phyloP scores from a whole-genome alignment of 2,113 vertebrate species.

The Herpetotheres cachinnans region DNA sequence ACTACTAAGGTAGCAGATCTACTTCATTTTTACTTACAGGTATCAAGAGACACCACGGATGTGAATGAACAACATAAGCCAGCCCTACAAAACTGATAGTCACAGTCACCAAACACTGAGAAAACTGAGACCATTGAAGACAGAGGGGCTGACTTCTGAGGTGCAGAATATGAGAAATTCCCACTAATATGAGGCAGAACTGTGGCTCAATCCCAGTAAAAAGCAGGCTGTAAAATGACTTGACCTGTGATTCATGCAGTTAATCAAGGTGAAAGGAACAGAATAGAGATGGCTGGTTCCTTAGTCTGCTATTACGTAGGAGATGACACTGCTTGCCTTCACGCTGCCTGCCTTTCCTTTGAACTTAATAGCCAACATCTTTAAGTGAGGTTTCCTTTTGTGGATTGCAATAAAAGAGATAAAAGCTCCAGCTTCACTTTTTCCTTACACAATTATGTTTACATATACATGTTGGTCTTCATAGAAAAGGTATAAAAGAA shows the following conservation, averaged over 20 bases:
- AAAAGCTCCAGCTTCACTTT: neutral
- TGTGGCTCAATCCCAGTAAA: neutral
- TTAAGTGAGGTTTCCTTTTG: neutral
- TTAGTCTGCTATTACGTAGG: neutral
- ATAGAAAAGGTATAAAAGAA: neutral
- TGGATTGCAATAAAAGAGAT: neutral
- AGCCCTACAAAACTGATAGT: neutral
- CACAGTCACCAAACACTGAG: neutral
- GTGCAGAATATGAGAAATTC: neutral
- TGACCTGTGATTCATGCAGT: neutral
- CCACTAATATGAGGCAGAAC: neutral
- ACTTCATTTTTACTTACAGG: neutral
- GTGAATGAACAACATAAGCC: neutral
- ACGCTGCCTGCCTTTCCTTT: neutral
- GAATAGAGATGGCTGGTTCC: neutral
- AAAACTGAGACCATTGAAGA: neutral
- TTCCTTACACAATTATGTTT: constrained; percentile 4
- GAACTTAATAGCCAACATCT: neutral
- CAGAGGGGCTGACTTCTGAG: neutral
- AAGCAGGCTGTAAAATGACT: neutral
- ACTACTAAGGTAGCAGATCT: neutral
- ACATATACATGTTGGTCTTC: neutral
- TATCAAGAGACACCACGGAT: neutral
- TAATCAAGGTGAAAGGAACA: neutral
- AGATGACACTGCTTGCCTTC: neutral